phyloP scores from a whole-genome alignment of 2,797 vertebrate genomes.

The Periophthalmus magnuspinnatus region DNA sequence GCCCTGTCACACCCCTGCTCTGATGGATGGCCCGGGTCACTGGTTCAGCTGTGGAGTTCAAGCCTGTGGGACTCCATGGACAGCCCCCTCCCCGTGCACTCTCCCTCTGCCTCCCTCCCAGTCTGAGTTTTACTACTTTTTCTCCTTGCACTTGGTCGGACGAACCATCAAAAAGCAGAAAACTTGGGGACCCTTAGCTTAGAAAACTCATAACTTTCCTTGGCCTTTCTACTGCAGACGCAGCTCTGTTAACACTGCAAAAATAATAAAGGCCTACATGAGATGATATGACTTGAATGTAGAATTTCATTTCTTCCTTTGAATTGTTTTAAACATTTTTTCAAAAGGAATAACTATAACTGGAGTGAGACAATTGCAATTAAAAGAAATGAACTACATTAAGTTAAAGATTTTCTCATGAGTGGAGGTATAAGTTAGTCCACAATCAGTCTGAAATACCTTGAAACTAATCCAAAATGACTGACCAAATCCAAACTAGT shows the following conservation, averaged over 20 bases:
- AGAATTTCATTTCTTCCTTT: not conserved
- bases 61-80: constrained; percentile 67
- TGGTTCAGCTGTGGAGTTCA: constrained; percentile 83
- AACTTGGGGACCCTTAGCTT: constrained; percentile 67
- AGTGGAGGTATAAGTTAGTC: not conserved
- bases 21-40: constrained; percentile 82
- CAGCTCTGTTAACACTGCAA: constrained; percentile 65
- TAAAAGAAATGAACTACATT: too few relatives aligned
- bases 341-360: too few relatives aligned
- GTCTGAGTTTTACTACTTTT: constrained; percentile 53
- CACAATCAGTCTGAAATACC: not conserved
- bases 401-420: too few relatives aligned
- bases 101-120: constrained; percentile 22
- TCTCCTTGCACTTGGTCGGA: constrained; percentile 58
- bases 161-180: constrained; percentile 73
- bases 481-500: not conserved
- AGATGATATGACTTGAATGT: not conserved
- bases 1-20: constrained; percentile 72
- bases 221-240: constrained; percentile 57
- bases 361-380: too few relatives aligned
- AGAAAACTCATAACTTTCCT: constrained; percentile 80
- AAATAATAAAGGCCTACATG: not conserved
- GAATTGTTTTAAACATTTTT: too few relatives aligned
- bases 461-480: not conserved
- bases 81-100: constrained; percentile 21